These are phyloP conservation scores for Brassicogethes aeneus DNA, from an alignment of 2,888 invertebrate species.

Conservation along the genomic window DNA sequence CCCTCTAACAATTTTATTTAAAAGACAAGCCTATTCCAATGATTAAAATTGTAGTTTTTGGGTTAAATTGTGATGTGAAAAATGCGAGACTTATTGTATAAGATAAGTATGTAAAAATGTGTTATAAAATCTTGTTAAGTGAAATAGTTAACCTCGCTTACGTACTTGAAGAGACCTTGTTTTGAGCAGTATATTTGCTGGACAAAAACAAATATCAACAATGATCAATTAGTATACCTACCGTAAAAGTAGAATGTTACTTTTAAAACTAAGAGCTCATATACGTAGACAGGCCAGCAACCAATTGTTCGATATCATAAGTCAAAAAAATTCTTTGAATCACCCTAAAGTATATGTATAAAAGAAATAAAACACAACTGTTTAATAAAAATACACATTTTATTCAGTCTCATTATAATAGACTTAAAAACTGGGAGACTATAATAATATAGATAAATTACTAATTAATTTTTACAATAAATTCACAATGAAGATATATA, in stretches of 20 bases:
- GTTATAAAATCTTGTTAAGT: conserved; percentile 6
- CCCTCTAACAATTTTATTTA: no score
- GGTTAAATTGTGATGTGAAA: background rate
- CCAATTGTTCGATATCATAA: no score
- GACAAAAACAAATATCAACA: conserved; percentile 11
- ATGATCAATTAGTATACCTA: background rate
- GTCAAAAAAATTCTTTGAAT: no score
- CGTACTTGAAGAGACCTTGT: conserved; percentile 23
- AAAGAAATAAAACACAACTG: conserved; percentile 22
- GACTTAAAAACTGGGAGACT: conserved; percentile 33
- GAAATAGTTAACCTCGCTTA: conserved; percentile 18
- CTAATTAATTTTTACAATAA: conserved; percentile 34
- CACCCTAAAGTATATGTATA: no score
- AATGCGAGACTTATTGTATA: background rate
- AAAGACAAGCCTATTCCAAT: no score
- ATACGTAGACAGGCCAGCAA: no score
- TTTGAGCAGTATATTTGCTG: conserved; percentile 10
- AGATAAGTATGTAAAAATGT: background rate
- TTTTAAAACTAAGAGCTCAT: no score
- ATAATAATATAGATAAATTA: conserved; percentile 30
- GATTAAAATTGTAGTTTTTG: background rate
- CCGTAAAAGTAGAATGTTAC: no score
- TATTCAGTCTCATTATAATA: conserved; percentile 39
- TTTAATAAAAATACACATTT: conserved; percentile 33
- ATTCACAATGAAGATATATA: conserved; percentile 33